Evolutionary conservation across 1,140 invertebrate species (phyloP), one percentile per base, ranked within the genome.

Genomic region (Trypoxylus dichotomus): DNA sequence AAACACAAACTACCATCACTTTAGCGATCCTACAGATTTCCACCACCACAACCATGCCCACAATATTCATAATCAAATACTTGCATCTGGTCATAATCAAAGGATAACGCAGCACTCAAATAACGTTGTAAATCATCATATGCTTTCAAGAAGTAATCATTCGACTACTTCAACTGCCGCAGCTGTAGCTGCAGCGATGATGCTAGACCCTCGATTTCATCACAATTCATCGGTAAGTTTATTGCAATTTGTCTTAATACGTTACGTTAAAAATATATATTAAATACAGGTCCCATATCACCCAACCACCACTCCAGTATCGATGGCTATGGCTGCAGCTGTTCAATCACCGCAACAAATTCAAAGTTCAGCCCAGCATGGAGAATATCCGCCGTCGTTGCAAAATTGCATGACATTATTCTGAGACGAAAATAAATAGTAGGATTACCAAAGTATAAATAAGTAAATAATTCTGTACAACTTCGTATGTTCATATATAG

Each of bases 311-410:
- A 85, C 84, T 7, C 84, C 85, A n/a, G 87, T 87, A 72, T 85
- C 85, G n/a, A 85, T 85, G 85, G 85, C 84, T 58, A 86, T 86
- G 85, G 85, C 85, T 15, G 60, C 47, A 5, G 85, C 84, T 24
- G 85, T 83, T 13, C 85, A 85, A 77, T 83, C 84, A 7, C 83
- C 85, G 13, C 85, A 86, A 77, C 85, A 85, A 78, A 84, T 85
- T 60, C 85, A 85, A 80, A 80, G 80, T n/a, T 82, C 85, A 10
- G 79, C 79, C 0, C 85, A 85, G 77, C 82, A 84, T 63, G 72
- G 78, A 10, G 84, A 89, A 83, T 88, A 88, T 86, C 86, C 88
- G 79, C 86, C 84, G 79, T 81, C 83, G 37, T 81, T 86, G 63
- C 84, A 86, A 79, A 86, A 85, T 76, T 86, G 85, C 75, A 86